Evolutionary conservation across 1,140 invertebrate species (phyloP).

Genomic region (Penaeus chinensis): DNA sequence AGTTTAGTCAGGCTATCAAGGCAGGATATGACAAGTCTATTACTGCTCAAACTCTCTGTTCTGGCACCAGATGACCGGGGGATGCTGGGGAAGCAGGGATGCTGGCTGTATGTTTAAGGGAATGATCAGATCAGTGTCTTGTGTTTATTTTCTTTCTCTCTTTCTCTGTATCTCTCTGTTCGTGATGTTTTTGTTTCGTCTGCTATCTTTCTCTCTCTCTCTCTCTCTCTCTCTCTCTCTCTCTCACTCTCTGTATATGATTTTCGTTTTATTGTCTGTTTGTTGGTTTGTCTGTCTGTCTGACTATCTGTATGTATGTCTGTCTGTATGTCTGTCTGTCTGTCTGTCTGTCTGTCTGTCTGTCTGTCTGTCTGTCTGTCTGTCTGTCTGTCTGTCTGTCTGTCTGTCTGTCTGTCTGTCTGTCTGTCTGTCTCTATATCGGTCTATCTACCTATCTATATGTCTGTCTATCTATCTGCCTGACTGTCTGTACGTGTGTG

Average conservation of each 20-base stretch:
- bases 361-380: too few relatives aligned
- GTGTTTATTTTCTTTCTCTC: constrained; percentile 17
- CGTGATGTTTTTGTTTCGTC: background rate
- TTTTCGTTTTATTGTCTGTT: background rate
- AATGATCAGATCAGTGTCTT: too few relatives aligned
- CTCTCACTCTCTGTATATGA: background rate
- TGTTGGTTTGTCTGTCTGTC: background rate
- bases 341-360: too few relatives aligned
- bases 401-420: constrained; percentile 25
- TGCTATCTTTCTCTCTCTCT: constrained; percentile 15
- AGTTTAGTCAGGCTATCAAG: too few relatives aligned
- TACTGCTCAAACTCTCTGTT: too few relatives aligned
- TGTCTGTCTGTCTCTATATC: constrained; percentile 28
- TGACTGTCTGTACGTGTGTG: background rate
- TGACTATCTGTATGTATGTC: background rate
- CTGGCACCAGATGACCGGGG: too few relatives aligned
- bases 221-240: background rate
- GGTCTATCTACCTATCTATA: constrained; percentile 17
- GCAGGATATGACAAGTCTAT: too few relatives aligned
- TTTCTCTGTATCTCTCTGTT: constrained; percentile 29
- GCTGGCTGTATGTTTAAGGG: too few relatives aligned
- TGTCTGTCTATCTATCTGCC: constrained; percentile 15
- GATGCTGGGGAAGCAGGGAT: too few relatives aligned
- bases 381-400: background rate
- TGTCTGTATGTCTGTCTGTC: background rate